Percentiles rank a stretch among this genome's conserved stretches.
phyloP scores from a whole-genome alignment of 2,113 vertebrate genomes.

The Struthidea cinerea region DNA sequence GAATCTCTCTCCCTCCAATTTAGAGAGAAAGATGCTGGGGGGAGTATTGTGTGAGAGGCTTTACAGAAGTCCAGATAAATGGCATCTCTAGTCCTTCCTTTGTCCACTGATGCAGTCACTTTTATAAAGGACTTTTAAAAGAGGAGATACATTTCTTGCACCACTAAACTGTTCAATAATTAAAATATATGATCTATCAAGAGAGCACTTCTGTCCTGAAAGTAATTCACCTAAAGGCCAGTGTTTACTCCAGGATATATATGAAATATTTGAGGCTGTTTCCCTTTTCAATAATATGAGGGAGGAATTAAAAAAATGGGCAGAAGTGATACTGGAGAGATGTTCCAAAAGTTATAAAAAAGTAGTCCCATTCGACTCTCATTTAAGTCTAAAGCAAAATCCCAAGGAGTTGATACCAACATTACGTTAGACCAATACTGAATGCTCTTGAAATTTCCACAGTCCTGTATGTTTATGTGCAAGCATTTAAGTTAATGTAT shows the following conservation, averaged over 20 bases:
- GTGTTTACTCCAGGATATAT: neutral
- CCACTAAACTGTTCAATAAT: neutral
- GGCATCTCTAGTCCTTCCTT: neutral
- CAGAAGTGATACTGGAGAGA: neutral
- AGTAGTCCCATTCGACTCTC: neutral
- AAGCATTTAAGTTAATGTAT: neutral
- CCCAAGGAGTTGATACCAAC: neutral
- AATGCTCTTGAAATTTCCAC: neutral
- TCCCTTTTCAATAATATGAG: neutral
- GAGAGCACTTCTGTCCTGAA: neutral
- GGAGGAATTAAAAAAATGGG: neutral
- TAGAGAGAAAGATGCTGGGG: neutral
- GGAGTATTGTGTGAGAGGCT: neutral
- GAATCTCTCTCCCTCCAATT: neutral
- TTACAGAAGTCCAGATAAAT: neutral
- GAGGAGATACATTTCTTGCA: neutral
- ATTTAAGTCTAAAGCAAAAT: neutral
- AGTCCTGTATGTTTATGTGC: neutral
- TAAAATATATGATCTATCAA: neutral
- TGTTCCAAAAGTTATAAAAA: neutral
- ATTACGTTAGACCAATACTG: neutral
- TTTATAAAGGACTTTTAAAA: neutral
- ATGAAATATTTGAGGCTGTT: neutral
- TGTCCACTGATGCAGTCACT: neutral
- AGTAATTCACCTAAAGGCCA: neutral